phyloP scores from a whole-genome alignment of 2,797 vertebrate species.

The Anomalospiza imberbis region DNA sequence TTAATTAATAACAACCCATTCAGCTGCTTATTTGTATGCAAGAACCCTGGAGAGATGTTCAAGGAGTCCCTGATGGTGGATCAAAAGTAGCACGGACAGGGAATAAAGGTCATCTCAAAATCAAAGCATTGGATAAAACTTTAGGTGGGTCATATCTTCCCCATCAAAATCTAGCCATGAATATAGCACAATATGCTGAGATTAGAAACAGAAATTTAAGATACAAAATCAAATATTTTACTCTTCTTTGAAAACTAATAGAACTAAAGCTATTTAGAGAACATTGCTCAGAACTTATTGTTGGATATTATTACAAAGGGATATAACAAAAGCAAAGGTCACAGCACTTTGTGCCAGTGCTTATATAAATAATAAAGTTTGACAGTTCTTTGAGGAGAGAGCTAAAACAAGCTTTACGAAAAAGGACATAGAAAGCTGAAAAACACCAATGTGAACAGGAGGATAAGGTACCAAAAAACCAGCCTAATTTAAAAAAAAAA shows the following conservation, averaged over 20 bases:
- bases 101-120: background rate
- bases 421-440: background rate
- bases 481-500: background rate
- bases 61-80: background rate
- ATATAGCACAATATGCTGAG: background rate
- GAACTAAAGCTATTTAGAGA: background rate
- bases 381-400: background rate
- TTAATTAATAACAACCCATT: background rate
- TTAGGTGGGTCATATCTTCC: background rate
- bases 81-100: fast-evolving
- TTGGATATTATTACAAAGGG: background rate
- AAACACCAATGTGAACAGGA: background rate
- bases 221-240: background rate
- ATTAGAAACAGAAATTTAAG: background rate
- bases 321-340: background rate
- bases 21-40: background rate
- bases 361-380: background rate
- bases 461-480: background rate
- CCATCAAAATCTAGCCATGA: background rate
- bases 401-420: background rate
- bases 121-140: background rate
- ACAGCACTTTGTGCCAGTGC: background rate
- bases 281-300: background rate
- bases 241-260: background rate
- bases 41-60: background rate